These are phyloP conservation scores for Macroglossus sobrinus DNA, from an alignment of 2,113 vertebrate genomes.

Conservation along the genomic window DNA sequence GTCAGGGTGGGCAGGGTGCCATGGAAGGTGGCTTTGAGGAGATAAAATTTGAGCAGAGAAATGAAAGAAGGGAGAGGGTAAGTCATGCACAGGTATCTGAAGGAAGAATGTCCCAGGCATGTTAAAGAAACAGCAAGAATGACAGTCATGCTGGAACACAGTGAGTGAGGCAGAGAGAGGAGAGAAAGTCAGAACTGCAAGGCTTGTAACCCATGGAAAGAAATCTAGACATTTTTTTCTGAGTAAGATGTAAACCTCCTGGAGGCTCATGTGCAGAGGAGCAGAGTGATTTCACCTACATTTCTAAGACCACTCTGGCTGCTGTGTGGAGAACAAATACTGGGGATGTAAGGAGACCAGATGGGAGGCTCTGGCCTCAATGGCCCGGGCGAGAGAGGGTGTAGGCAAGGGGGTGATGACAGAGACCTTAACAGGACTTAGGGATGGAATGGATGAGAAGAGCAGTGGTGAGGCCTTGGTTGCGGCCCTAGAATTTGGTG, in stretches of 20 bases:
- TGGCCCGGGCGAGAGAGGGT: neutral
- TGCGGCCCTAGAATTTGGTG: neutral
- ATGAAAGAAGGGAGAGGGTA: neutral
- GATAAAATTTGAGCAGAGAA: neutral
- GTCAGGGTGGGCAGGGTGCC: neutral
- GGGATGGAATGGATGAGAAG: neutral
- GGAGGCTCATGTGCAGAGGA: neutral
- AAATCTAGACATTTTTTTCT: neutral
- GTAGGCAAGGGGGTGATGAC: neutral
- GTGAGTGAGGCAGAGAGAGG: neutral
- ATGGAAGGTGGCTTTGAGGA: neutral
- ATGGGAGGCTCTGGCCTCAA: neutral
- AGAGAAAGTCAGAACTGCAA: neutral
- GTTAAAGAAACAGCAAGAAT: neutral
- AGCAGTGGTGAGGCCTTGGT: accelerated
- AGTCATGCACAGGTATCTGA: neutral
- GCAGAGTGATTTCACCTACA: neutral
- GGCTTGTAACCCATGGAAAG: neutral
- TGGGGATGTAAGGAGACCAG: neutral
- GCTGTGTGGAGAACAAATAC: neutral
- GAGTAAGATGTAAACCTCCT: neutral
- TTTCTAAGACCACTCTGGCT: neutral
- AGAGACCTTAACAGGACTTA: neutral
- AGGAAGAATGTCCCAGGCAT: neutral
- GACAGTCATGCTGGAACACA: neutral